Conservation (phyloP, 2,113 vertebrate species). For the Phrynosoma blainvillii region DNA sequence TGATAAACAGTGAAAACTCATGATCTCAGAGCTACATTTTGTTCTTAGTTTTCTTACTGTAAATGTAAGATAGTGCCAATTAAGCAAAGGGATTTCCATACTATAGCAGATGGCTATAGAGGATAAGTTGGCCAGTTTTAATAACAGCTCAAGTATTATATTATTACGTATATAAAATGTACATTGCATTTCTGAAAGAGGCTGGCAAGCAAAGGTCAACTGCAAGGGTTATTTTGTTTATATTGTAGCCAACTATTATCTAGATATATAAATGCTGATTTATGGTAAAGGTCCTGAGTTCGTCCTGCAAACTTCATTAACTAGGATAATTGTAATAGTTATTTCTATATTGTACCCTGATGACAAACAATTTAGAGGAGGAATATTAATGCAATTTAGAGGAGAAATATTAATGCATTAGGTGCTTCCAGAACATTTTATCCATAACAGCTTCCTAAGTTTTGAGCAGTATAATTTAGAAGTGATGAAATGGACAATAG, state of each 20-base stretch:
- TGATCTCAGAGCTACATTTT: neutral
- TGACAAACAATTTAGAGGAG: neutral
- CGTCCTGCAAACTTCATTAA: neutral
- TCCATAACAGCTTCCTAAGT: neutral
- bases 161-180: constrained; percentile 19
- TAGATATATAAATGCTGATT: constrained; percentile 17
- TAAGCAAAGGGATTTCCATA: neutral
- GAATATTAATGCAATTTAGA: neutral
- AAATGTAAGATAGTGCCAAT: neutral
- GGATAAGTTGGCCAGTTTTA: neutral
- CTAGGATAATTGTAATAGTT: neutral
- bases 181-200: constrained; percentile 13
- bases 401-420: neutral
- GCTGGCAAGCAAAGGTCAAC: neutral
- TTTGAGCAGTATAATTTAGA: fast-evolving
- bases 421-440: neutral
- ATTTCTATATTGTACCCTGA: neutral
- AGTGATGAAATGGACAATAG: neutral
- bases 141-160: constrained; percentile 11
- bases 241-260: neutral
- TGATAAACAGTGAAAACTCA: neutral
- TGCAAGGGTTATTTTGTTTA: neutral
- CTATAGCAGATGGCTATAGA: neutral
- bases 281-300: neutral
- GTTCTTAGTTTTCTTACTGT: neutral